Evolutionary conservation across 2,797 vertebrate genomes (phyloP).

Genomic region (Netta rufina): DNA sequence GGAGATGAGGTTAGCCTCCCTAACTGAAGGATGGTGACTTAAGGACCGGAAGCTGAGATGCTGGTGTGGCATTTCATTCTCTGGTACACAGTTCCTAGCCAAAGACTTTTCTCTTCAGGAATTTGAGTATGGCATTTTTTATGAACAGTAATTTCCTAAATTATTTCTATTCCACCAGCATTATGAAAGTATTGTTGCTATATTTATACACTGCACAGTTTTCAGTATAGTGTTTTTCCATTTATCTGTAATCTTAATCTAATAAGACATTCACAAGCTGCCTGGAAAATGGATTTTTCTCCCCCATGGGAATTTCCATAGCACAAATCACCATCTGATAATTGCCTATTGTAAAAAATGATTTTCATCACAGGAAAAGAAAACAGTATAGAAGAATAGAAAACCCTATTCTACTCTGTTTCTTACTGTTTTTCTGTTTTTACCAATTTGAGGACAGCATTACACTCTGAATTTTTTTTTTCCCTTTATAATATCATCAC

Average conservation of each 20-base stretch:
- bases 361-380: neutral
- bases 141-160: neutral
- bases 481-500: neutral
- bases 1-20: neutral
- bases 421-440: neutral
- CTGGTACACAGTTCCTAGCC: neutral
- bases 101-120: neutral
- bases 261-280: conserved; percentile 20
- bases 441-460: neutral
- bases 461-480: rapidly evolving
- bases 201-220: neutral
- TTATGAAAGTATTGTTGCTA: neutral
- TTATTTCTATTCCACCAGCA: neutral
- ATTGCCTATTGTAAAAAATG: neutral
- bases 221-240: neutral
- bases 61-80: neutral
- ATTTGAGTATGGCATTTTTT: neutral
- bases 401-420: neutral
- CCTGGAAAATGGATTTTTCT: neutral
- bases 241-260: conserved; percentile 28
- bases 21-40: neutral
- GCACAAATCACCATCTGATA: conserved; percentile 13
- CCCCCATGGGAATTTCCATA: neutral
- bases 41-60: neutral
- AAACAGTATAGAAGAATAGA: neutral